These are phyloP conservation scores for Acarapis woodi DNA, from an alignment of 1,140 invertebrate genomes.

Conservation along the genomic window DNA sequence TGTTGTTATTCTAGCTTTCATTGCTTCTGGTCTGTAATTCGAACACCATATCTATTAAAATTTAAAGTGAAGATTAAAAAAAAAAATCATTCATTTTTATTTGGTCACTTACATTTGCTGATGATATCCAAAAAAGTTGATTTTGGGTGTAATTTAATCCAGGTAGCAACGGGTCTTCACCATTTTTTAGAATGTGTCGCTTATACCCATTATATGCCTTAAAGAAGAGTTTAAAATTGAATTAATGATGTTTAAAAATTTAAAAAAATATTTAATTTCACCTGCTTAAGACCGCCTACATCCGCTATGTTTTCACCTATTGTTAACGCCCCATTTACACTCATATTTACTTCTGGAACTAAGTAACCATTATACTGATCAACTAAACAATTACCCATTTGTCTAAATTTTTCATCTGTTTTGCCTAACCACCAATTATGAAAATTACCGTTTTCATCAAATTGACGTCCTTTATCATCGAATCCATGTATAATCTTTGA, in stretches of 20 bases:
- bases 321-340: slow-evolving; percentile 9
- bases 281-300: slow-evolving; percentile 27
- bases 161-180: slow-evolving; percentile 8
- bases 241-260: background rate
- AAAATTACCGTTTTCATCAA: slow-evolving; percentile 57
- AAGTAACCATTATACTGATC: slow-evolving; percentile 35
- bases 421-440: slow-evolving; percentile 53
- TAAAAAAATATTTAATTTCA: slow-evolving; percentile 11
- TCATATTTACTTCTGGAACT: background rate
- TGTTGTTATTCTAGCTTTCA: background rate
- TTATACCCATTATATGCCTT: background rate
- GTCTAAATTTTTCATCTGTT: slow-evolving; percentile 37
- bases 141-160: slow-evolving; percentile 21
- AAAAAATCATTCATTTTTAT: slow-evolving; percentile 4
- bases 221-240: background rate
- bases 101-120: slow-evolving; percentile 19
- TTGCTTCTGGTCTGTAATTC: slow-evolving; percentile 1
- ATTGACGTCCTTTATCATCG: slow-evolving; percentile 35
- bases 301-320: slow-evolving; percentile 27
- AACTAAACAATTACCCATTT: slow-evolving; percentile 51
- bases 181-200: no score
- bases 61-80: background rate
- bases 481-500: slow-evolving; percentile 21
- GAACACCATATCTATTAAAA: slow-evolving; percentile 2
- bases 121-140: slow-evolving; percentile 68